These are phyloP conservation scores for Pseudomyrmex sp. DNA, from an alignment of 1,140 invertebrate genomes.

Conservation along the genomic window DNA sequence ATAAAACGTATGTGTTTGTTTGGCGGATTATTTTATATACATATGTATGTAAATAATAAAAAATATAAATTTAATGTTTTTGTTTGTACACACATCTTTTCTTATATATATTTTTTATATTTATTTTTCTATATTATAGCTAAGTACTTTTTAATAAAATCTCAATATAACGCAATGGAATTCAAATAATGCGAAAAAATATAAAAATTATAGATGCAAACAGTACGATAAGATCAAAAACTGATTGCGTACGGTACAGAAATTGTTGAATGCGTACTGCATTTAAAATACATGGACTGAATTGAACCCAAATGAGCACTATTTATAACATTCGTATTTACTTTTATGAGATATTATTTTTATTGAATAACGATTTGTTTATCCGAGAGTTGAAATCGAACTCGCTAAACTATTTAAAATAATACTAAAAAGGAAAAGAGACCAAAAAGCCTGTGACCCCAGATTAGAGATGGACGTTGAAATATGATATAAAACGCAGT, in stretches of 20 bases:
- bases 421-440: not conserved
- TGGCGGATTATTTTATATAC: too few relatives aligned
- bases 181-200: not conserved
- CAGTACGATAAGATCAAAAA: conserved; percentile 19
- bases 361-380: conserved; percentile 40
- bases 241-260: not conserved
- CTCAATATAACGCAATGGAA: not conserved
- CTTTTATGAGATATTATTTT: conserved; percentile 42
- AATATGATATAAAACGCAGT: too few relatives aligned
- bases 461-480: too few relatives aligned
- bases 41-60: too few relatives aligned
- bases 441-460: too few relatives aligned
- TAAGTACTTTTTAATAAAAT: too few relatives aligned
- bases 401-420: conserved; percentile 10
- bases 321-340: conserved; percentile 40
- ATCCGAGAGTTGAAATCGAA: conserved; percentile 31
- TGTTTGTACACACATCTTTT: too few relatives aligned
- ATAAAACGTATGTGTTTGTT: too few relatives aligned
- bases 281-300: conserved; percentile 31
- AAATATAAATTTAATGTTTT: too few relatives aligned
- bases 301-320: conserved; percentile 33
- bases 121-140: too few relatives aligned
- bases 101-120: too few relatives aligned
- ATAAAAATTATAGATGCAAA: not conserved
- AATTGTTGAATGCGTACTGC: conserved; percentile 7